A percentile compares a stretch with the other conserved stretches of the same genome.
phyloP scores from a whole-genome alignment of 2,797 vertebrate species.

The Antrozous pallidus region DNA sequence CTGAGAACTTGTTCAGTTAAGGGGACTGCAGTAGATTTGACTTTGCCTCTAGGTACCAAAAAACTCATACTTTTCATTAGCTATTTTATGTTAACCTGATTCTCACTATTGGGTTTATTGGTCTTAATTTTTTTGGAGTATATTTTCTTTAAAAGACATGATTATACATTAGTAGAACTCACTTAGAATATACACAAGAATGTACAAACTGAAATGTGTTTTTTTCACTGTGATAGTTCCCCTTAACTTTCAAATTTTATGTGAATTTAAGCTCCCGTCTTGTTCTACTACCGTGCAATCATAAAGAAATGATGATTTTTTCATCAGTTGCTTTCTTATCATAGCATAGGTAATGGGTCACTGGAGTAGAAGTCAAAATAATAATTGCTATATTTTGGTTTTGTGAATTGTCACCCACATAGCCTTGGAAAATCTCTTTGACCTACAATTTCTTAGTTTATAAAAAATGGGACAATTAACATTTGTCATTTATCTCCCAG shows the following conservation, averaged over 20 bases:
- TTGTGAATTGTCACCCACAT: background rate
- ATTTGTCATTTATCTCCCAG: background rate
- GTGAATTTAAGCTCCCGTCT: slow-evolving; percentile 59
- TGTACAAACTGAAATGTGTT: slow-evolving; percentile 48
- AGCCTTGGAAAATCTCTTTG: background rate
- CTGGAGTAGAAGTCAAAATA: slow-evolving; percentile 37
- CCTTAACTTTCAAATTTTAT: slow-evolving; percentile 57
- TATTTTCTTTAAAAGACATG: slow-evolving; percentile 67
- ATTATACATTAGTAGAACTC: slow-evolving; percentile 43
- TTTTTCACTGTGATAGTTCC: slow-evolving; percentile 56
- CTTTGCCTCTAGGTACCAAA: slow-evolving; percentile 79
- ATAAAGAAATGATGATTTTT: slow-evolving; percentile 56
- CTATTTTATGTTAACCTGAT: slow-evolving; percentile 66
- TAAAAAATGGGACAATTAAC: background rate
- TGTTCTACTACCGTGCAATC: slow-evolving; percentile 44
- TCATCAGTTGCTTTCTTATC: slow-evolving; percentile 34
- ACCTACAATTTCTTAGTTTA: background rate
- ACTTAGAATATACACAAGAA: slow-evolving; percentile 19
- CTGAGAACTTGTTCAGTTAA: slow-evolving; percentile 76
- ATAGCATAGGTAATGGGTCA: background rate
- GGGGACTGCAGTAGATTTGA: slow-evolving; percentile 75
- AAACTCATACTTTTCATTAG: slow-evolving; percentile 66
- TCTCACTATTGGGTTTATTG: slow-evolving; percentile 60
- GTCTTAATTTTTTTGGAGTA: slow-evolving; percentile 30
- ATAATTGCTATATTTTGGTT: slow-evolving; percentile 24